A percentile compares a stretch with the other conserved stretches of the same genome.
Evolutionary conservation across 2,113 vertebrate genomes (phyloP).

Genomic region (Tapirus terrestris): DNA sequence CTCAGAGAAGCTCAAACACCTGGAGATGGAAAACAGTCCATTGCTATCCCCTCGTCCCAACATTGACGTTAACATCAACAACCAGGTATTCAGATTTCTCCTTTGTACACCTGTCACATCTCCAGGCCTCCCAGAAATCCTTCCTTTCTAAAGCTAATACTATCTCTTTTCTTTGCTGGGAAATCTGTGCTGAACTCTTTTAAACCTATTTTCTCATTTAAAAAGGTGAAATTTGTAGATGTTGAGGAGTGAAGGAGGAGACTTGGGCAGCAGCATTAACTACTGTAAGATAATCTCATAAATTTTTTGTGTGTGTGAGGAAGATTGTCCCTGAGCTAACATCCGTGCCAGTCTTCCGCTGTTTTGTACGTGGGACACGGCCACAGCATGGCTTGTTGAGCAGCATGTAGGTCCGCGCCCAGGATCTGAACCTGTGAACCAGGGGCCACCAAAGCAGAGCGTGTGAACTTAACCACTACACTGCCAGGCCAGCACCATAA

Average conservation of each 20-base stretch:
- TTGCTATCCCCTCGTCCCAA: constrained; percentile 78
- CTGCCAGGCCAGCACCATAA: no score
- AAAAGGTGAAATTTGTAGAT: background rate
- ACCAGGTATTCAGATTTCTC: constrained; percentile 87
- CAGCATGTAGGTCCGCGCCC: no score
- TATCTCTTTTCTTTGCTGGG: background rate
- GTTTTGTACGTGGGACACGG: no score
- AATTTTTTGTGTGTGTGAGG: background rate
- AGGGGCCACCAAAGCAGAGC: no score
- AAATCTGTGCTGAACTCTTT: background rate
- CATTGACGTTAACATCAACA: constrained; percentile 90
- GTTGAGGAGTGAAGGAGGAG: background rate
- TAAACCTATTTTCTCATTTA: background rate
- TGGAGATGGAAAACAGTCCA: constrained; percentile 87
- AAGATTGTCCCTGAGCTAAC: no score
- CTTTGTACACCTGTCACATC: background rate
- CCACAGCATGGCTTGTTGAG: no score
- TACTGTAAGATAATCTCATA: background rate
- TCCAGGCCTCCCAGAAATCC: background rate
- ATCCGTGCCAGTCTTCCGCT: no score
- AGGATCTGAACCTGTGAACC: no score
- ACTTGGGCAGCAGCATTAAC: background rate
- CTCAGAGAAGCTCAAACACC: constrained; percentile 91
- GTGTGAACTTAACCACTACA: no score
- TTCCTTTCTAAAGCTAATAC: background rate